Evolutionary conservation across 1,140 invertebrate species (phyloP).

Genomic region (Hypsibius dujardini): DNA sequence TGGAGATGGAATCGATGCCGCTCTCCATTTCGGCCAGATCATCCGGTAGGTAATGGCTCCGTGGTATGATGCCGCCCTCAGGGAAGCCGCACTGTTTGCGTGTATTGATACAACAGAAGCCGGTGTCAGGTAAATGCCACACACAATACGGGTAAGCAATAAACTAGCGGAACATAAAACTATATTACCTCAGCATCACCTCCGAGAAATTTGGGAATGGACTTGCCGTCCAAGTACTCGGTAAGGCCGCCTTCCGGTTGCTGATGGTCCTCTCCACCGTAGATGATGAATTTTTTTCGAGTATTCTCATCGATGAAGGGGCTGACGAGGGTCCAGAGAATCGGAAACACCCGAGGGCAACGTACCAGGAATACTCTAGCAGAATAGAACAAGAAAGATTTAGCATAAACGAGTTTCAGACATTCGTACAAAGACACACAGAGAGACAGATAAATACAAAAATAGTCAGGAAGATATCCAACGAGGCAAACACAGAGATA

Average conservation of each 20-base stretch:
- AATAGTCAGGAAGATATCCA: too few relatives aligned
- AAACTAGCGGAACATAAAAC: too few relatives aligned
- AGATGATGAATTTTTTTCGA: conserved; percentile 78
- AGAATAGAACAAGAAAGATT: conserved; percentile 12
- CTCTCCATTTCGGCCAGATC: conserved; percentile 39
- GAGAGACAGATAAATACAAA: too few relatives aligned
- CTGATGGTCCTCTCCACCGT: conserved; percentile 68
- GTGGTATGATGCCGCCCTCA: conserved; percentile 72
- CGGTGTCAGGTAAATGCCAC: too few relatives aligned
- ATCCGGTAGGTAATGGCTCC: conserved; percentile 60
- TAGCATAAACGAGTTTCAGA: too few relatives aligned
- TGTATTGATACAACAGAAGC: conserved; percentile 18
- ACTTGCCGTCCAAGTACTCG: conserved; percentile 67
- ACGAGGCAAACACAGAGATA: too few relatives aligned
- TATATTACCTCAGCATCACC: conserved; percentile 68
- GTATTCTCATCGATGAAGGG: conserved; percentile 96
- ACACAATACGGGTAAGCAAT: too few relatives aligned
- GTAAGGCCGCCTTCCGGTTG: conserved; percentile 51
- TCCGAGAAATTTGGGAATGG: conserved; percentile 76
- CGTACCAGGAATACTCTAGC: conserved; percentile 58
- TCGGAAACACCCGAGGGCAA: conserved; percentile 78
- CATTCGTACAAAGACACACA: too few relatives aligned
- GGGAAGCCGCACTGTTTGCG: conserved; percentile 51
- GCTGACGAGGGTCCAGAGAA: conserved; percentile 86
- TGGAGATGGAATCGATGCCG: conserved; percentile 39